Conservation (phyloP, 2,888 invertebrate species). For the Osmoderma eremita region DNA sequence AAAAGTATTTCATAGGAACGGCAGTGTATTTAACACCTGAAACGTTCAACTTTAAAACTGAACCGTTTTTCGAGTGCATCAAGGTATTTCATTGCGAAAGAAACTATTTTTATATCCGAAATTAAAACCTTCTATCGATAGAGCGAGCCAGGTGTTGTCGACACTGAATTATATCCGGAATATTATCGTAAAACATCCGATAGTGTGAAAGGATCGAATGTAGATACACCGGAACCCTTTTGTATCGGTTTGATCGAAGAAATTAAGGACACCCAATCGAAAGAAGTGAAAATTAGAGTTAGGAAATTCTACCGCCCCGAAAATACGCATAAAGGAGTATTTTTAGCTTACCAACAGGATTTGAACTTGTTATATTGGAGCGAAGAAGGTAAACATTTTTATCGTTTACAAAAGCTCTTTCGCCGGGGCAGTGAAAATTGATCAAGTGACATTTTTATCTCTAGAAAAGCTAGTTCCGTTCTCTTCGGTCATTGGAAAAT, state of each 20-base stretch:
- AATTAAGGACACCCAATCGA: conserved; percentile 63
- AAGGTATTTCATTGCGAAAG: conserved; percentile 27
- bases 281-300: conserved; percentile 73
- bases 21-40: conserved; percentile 76
- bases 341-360: conserved; percentile 71
- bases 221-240: conserved; percentile 80
- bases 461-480: conserved; percentile 69
- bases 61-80: conserved; percentile 17
- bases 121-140: conserved; percentile 21
- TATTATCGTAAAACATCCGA: conserved; percentile 80
- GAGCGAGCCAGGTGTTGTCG: conserved; percentile 65
- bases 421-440: too few species aligned
- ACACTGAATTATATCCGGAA: conserved; percentile 82
- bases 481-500: conserved; percentile 73
- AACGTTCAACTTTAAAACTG: conserved; percentile 66
- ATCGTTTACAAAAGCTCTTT: neutral
- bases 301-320: conserved; percentile 80
- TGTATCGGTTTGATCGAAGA: conserved; percentile 76
- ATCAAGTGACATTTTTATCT: conserved; percentile 47
- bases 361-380: conserved; percentile 82
- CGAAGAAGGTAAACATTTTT: conserved; percentile 69
- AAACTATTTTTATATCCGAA: too few species aligned
- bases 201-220: conserved; percentile 75
- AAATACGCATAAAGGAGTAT: conserved; percentile 72
- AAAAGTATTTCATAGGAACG: conserved; percentile 73